Base-by-base conservation (phyloP, 2,113 vertebrate species). In the Pachycephala philippinensis region DNA sequence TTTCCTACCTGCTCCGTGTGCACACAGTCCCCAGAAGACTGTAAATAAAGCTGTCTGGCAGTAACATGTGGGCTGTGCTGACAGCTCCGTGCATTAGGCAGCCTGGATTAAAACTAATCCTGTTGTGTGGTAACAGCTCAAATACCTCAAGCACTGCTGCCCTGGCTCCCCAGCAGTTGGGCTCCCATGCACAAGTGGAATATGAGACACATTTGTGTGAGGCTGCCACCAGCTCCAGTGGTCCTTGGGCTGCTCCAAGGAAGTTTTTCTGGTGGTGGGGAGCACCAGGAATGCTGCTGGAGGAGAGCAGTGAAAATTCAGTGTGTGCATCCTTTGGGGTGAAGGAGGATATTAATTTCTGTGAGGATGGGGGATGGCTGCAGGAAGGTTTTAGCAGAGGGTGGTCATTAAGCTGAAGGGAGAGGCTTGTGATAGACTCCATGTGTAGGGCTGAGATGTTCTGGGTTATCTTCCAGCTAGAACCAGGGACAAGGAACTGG, bases 71-170 rank as follows among this genome's bases (percentile, higher is more conserved):
- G 77, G 69, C 69, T 57, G 3, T 85, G 59, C 84, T 89, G 92
- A 90, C 89, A 93, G 80, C 90, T 97, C 33, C 9, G 54, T 76
- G 40, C 84, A 7, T 90, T 91, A 86, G 77, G 53, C 93, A 95
- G 89, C 65, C 37, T 75, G 87, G 96, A 96, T 97, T 97, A 91
- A 57, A 94, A 24, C 49, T 96, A 96, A 95, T 95, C 94, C 95
- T 90, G 70, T 81, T 87, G 76, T 78, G 64, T 84, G 87, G 72
- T 82, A 86, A 63, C 71, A 75, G 44, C 81, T 87, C 59, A 5
- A 50, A 85, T 47, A 68, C 59, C 61, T 89, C 89, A 18, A 60
- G 72, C 72, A 7, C 69, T 13, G 61, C 91, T 68, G 53, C 68
- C 42, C 83, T 49, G 40, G 24, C 87, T 74, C 63, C 3, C 1